A percentile compares a stretch with the other conserved stretches of the same genome.
phyloP scores from a whole-genome alignment of 53 echinoderm and acorn worm genomes.

The Mesocentrotus franciscanus region DNA sequence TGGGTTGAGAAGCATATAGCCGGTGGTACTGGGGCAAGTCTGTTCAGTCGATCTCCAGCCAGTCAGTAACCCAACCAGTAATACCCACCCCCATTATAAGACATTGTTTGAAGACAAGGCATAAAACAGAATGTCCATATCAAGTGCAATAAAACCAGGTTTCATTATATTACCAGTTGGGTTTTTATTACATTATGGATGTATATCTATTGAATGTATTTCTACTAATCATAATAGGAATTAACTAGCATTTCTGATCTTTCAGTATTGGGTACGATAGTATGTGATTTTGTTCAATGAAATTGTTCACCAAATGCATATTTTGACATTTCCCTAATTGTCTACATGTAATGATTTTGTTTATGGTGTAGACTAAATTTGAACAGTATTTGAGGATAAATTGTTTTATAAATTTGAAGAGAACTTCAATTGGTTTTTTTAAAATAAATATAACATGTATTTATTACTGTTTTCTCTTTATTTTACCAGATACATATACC shows the following conservation, averaged over 20 bases:
- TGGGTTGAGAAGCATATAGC: not conserved
- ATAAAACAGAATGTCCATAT: conserved; percentile 9
- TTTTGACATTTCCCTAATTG: not conserved
- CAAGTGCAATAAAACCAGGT: conserved; percentile 30
- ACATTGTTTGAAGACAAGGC: conserved; percentile 3
- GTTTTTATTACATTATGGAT: conserved; percentile 16
- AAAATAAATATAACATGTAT: not conserved
- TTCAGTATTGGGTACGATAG: not conserved
- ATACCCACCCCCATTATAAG: not conserved
- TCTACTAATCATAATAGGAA: not conserved
- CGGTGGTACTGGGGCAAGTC: conserved; percentile 19
- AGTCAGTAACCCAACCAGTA: not conserved
- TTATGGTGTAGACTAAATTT: conserved; percentile 4
- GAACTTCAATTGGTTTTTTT: not conserved
- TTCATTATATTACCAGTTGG: not conserved
- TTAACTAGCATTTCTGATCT: conserved; percentile 4
- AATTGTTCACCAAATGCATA: not conserved
- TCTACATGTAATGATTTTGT: not conserved
- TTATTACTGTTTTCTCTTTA: not conserved
- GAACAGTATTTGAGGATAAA: not conserved
- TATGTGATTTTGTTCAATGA: not conserved
- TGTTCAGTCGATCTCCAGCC: not conserved
- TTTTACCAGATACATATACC: not conserved
- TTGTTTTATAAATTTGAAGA: not conserved
- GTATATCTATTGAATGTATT: not conserved